These are phyloP conservation scores for Resseliella maxima DNA, from an alignment of 2,888 invertebrate species.

Conservation along the genomic window DNA sequence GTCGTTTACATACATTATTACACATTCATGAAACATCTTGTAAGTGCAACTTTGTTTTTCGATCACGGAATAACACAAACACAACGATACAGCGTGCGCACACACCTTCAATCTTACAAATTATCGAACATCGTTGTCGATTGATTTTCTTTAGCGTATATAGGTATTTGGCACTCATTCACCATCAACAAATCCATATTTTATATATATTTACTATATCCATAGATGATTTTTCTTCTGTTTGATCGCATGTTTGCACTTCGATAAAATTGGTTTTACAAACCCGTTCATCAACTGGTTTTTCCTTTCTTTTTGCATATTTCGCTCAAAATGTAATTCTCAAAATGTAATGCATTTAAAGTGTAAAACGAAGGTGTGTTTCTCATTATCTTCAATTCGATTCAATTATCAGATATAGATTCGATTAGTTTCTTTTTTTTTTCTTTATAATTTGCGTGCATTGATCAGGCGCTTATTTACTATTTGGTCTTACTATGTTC, in stretches of 20 bases:
- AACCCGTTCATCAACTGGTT: constrained; percentile 20
- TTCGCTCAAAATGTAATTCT: background rate
- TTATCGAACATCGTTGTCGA: constrained; percentile 37
- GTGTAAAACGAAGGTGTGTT: constrained; percentile 11
- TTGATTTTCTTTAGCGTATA: constrained; percentile 9
- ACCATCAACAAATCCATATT: constrained; percentile 25
- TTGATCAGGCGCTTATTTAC: background rate
- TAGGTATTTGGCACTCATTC: constrained; percentile 41
- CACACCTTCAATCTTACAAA: background rate
- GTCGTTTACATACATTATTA: constrained; percentile 22
- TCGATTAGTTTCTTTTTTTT: background rate
- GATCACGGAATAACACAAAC: too few relatives aligned
- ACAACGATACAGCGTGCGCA: background rate
- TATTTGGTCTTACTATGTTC: background rate
- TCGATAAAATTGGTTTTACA: constrained; percentile 15
- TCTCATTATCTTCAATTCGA: background rate
- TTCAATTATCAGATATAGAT: background rate
- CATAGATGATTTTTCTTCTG: background rate
- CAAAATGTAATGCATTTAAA: too few relatives aligned
- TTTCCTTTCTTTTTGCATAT: constrained; percentile 1
- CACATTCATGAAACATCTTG: background rate
- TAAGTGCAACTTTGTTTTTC: constrained; percentile 10
- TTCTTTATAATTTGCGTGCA: background rate
- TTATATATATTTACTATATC: too few relatives aligned
- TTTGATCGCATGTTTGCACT: background rate